Conservation (phyloP, 2,797 vertebrate species). For the Cygnus olor region DNA sequence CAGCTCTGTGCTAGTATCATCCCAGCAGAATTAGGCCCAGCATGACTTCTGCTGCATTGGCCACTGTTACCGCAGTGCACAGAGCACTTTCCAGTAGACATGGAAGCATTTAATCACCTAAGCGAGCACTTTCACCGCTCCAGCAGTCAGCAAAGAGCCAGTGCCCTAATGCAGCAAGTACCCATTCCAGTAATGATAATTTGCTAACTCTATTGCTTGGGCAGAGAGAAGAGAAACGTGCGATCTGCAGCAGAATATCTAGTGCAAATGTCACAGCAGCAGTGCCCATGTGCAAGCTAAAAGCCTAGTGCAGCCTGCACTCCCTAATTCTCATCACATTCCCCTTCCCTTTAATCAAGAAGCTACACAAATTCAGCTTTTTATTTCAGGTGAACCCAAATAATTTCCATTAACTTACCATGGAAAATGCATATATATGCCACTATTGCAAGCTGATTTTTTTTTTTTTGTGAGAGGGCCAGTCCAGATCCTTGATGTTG, state of each 20-base stretch:
- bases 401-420: neutral
- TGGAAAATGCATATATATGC: neutral
- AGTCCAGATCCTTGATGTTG: neutral
- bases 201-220: neutral
- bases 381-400: neutral
- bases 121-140: slow-evolving; percentile 20
- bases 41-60: slow-evolving; percentile 26
- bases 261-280: neutral
- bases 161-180: neutral
- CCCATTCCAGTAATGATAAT: neutral
- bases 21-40: slow-evolving; percentile 55
- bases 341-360: neutral
- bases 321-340: rapidly evolving
- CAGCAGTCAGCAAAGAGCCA: slow-evolving; percentile 48
- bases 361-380: neutral
- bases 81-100: slow-evolving; percentile 10
- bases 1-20: neutral
- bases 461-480: neutral
- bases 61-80: neutral
- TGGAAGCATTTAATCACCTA: slow-evolving; percentile 51
- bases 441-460: rapidly evolving
- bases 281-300: neutral
- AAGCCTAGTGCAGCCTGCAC: neutral
- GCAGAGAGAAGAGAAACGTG: neutral
- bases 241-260: neutral